Base-by-base conservation (phyloP, 2,797 vertebrate genomes). In the Serranus cabrilla region DNA sequence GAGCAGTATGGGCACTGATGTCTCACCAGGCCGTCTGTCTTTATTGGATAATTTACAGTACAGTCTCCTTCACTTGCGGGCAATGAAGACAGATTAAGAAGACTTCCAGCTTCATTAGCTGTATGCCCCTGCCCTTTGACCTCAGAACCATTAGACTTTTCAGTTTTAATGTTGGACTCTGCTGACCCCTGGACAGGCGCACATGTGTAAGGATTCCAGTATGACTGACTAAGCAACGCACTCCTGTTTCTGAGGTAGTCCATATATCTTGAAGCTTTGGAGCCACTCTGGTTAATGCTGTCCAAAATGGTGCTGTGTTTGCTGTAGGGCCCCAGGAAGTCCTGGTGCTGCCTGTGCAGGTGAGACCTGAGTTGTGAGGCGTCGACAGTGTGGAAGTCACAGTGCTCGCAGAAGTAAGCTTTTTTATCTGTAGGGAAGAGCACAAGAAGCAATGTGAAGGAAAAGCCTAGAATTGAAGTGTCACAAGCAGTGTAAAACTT, bases 1-100 rank as follows among this genome's bases (percentile, higher is more conserved):
- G 93, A 94, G 83, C 98, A 99, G 91, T 97, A 99, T 17, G 97
- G 96, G 62, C 98, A 99, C 0, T 94, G 95, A 87, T 99, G 97
- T 65, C 92, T 89, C 46, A 96, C 90, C 87, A 97, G 93, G 60
- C 95, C 94, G 73, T 94, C 94, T 50, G 92, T 87, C 23, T 94
- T 93, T 4, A 91, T 89, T 31, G 54, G 12, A 58, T 70, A 5
- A 40, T 56, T 64, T 4, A 39, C 46, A 37, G 71, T 45, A 2
- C 21, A 21, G 0, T 68, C 80, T 55, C 80, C 88, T 57, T 83
- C 82, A 5, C 42, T 67, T 10, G 59, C 27, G 0, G 87, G 68
- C 37, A 87, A 78, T 14, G 87, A 80, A 2, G 93, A 94, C 59
- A 96, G 83, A 81, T 96, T 94, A 34, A 96, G 91, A 3, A 95